Base-by-base conservation (phyloP, 2,113 vertebrate genomes). In the Neolamprologus falcicula region DNA sequence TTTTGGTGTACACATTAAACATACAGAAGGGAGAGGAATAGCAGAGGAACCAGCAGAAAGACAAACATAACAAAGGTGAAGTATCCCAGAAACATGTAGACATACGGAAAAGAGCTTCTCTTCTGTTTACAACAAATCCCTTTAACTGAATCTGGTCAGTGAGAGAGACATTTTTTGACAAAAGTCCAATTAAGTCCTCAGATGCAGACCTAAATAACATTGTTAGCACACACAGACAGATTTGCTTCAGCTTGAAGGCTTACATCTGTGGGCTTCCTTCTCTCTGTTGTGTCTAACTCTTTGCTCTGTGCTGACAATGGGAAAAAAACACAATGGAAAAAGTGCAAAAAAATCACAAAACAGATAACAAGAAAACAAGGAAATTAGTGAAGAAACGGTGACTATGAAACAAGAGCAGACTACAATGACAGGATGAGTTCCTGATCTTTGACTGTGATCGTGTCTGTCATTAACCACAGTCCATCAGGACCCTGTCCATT, bases 1-100 rank as follows among this genome's bases (percentile, higher is more conserved):
- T 53, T 85, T 83, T 50, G 16, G 83, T 59, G 7, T 53, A 45
- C 10, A 57, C 50, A 92, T 90, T 59, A 90, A 89, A 91, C 82
- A 85, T 83, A 79, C 14, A 88, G 45, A 33, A 52, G 26, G 26
- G 7, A 19, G 14, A 85, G 17, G 24, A 82, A 50, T 47, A 28
- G 42, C 61, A 11, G 7, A 40, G 16, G 21, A 42, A 57, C 9
- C 7, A 9, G 21, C 21, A 16, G 11, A 33, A 68, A 57, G 37
- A 19, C 19, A 73, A 12, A 42, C 26, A 57, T 42, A 17, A 42
- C 7, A 21, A 10, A 45, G 17, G 78, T n/a, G 16, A 31, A 31
- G 7, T 40, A 14, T 63, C 40, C 42, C 24, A 47, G 33, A 73
- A 76, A n/a, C 28, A 83, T 89, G 50, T 6, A 37, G 37, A 12